Conservation (phyloP, 2,797 vertebrate genomes). For the Sebastes kiyomatsui region DNA sequence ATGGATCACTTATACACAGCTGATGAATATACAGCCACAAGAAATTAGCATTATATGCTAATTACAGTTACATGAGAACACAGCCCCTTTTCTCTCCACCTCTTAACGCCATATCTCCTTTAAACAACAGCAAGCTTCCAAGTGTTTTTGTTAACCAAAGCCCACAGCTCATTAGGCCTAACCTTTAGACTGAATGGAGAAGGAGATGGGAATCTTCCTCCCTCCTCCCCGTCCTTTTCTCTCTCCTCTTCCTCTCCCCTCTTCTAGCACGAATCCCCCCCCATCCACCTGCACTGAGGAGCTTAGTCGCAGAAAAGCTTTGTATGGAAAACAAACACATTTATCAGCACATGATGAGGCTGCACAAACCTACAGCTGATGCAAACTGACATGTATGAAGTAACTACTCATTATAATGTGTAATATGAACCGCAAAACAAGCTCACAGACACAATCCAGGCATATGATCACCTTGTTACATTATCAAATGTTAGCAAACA, state of each 20-base stretch:
- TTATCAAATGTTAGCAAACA: neutral
- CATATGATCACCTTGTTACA: neutral
- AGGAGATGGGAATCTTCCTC: neutral
- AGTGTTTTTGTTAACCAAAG: neutral
- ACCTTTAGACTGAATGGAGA: conserved; percentile 8
- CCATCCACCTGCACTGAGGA: neutral
- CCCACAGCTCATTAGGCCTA: conserved; percentile 7
- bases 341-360: neutral
- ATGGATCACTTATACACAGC: neutral
- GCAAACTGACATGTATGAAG: neutral
- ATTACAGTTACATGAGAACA: neutral
- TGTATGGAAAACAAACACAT: neutral
- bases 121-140: neutral
- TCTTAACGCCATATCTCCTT: neutral
- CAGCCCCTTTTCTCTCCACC: neutral
- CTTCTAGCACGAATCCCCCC: neutral
- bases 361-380: neutral
- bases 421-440: neutral
- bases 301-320: neutral
- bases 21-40: neutral
- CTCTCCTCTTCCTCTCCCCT: neutral
- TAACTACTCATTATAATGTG: neutral
- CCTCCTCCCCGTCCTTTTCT: neutral
- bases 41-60: neutral
- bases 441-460: neutral